Conservation (phyloP, 2,888 invertebrate genomes). For the Entomobrya proxima region DNA sequence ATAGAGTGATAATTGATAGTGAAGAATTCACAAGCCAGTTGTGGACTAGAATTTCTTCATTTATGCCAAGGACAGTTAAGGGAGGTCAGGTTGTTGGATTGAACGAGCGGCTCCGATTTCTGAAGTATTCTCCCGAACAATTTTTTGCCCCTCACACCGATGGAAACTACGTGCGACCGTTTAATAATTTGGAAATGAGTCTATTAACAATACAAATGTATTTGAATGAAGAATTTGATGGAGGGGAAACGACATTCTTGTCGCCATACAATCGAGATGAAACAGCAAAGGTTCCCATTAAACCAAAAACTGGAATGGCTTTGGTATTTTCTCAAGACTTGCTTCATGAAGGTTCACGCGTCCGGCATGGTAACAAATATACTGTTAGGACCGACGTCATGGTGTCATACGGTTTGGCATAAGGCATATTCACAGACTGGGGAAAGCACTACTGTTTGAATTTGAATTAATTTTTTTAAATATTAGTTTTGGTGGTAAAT, state of each 20-base stretch:
- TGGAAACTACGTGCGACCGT: conserved; percentile 40
- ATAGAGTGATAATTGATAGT: conserved; percentile 65
- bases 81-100: conserved; percentile 48
- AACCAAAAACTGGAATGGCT: conserved; percentile 66
- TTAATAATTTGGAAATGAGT: conserved; percentile 44
- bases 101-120: conserved; percentile 65
- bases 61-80: conserved; percentile 31
- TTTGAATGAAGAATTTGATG: conserved; percentile 63
- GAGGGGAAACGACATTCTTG: conserved; percentile 68
- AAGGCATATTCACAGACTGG: not conserved
- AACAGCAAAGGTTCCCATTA: conserved; percentile 17
- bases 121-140: conserved; percentile 52
- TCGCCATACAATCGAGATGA: not conserved
- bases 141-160: conserved; percentile 62
- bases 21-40: conserved; percentile 54
- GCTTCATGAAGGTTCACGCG: conserved; percentile 66
- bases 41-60: conserved; percentile 49
- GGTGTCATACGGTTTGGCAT: conserved; percentile 4
- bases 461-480: not conserved
- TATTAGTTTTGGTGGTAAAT: too few species aligned
- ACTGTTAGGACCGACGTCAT: conserved; percentile 70
- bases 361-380: conserved; percentile 66
- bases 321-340: conserved; percentile 68
- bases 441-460: too few species aligned
- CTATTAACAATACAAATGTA: conserved; percentile 67